These are phyloP conservation scores for Eubasilissa regina DNA, from an alignment of 1,140 invertebrate genomes.

Conservation along the genomic window DNA sequence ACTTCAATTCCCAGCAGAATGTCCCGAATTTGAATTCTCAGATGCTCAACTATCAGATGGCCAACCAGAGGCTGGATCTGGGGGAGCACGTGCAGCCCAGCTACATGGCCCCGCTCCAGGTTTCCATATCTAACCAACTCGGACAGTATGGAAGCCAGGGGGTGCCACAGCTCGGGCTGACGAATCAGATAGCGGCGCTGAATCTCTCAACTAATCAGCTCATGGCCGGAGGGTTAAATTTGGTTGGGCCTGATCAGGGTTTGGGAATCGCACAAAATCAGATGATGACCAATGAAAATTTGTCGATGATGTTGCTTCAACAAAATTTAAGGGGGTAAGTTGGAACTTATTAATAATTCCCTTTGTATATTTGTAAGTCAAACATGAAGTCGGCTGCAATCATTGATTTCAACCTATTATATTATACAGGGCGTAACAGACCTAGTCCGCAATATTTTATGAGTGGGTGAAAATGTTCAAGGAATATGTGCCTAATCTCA, in stretches of 20 bases:
- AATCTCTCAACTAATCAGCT: slow-evolving; percentile 60
- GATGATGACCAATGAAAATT: slow-evolving; percentile 68
- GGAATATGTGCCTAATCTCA: too few species aligned
- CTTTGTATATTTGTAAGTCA: too few species aligned
- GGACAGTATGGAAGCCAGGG: slow-evolving; percentile 46
- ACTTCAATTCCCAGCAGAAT: slow-evolving; percentile 46
- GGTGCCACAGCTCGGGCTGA: slow-evolving; percentile 40
- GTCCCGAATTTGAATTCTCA: slow-evolving; percentile 53
- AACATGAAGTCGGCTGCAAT: too few species aligned
- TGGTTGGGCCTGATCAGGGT: slow-evolving; percentile 61
- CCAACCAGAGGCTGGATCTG: slow-evolving; percentile 44
- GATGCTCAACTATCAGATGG: slow-evolving; percentile 56
- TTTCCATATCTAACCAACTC: slow-evolving; percentile 55
- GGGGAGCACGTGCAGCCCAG: slow-evolving; percentile 51
- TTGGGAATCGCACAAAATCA: slow-evolving; percentile 62
- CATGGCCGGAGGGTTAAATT: slow-evolving; percentile 58
- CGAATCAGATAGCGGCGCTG: slow-evolving; percentile 53
- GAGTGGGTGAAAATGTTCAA: too few species aligned
- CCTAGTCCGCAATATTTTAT: too few species aligned
- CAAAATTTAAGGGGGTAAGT: slow-evolving; percentile 72
- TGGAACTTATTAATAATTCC: not conserved
- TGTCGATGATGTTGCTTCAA: slow-evolving; percentile 69
- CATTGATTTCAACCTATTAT: too few species aligned
- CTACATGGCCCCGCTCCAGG: slow-evolving; percentile 57
- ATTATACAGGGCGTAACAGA: too few species aligned